Evolutionary conservation across 2,888 invertebrate species (phyloP).

Genomic region (Sthenelais limicola): DNA sequence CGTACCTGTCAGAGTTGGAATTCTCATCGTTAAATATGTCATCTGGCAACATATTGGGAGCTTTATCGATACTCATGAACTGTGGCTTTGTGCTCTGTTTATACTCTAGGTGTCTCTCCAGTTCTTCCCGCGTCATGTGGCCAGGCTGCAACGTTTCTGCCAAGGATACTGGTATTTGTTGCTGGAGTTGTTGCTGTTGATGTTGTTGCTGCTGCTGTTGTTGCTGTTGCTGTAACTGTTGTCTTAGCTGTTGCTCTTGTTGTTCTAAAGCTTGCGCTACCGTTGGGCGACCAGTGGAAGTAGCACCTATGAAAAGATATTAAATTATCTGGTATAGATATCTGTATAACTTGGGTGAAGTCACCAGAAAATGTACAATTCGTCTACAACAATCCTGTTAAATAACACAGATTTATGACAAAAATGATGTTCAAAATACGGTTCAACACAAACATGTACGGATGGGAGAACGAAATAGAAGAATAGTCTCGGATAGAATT

Average conservation of each 20-base stretch:
- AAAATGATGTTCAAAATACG: too few relatives aligned
- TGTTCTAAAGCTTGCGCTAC: conserved; percentile 22
- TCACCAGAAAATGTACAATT: too few relatives aligned
- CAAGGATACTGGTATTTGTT: not conserved
- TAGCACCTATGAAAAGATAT: not conserved
- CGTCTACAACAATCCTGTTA: too few relatives aligned
- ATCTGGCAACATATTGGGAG: conserved; percentile 90
- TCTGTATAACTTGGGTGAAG: too few relatives aligned
- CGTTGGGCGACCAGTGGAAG: conserved; percentile 11
- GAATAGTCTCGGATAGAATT: too few relatives aligned
- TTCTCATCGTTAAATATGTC: conserved; percentile 97
- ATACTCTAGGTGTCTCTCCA: conserved; percentile 91
- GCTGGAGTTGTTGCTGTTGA: conserved; percentile 15
- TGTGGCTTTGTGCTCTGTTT: conserved; percentile 80
- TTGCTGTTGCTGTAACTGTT: conserved; percentile 4
- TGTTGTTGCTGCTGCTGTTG: conserved; percentile 14
- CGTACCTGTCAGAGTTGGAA: conserved; percentile 75
- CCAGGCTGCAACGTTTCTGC: conserved; percentile 64
- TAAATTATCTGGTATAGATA: too few relatives aligned
- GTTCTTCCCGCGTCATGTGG: conserved; percentile 92
- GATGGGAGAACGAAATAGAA: too few relatives aligned
- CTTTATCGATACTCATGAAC: conserved; percentile 78
- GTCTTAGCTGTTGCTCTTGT: not conserved
- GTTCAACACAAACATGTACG: too few relatives aligned
- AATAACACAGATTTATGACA: too few relatives aligned